phyloP scores from a whole-genome alignment of 2,888 invertebrate species.

The Gerosis bhagava region DNA sequence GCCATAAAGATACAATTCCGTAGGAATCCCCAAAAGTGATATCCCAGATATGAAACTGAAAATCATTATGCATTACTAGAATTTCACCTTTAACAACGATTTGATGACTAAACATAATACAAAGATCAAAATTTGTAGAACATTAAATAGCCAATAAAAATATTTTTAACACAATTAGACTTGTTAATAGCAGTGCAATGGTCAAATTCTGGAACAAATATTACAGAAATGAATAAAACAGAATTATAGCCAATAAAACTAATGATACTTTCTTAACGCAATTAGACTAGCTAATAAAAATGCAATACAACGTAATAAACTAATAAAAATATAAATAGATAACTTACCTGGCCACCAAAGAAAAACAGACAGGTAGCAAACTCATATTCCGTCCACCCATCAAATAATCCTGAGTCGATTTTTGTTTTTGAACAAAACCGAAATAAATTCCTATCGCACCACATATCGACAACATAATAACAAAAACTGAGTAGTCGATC shows the following conservation, averaged over 20 bases:
- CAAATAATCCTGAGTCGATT: slow-evolving; percentile 87
- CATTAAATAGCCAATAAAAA: no score
- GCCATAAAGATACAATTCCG: slow-evolving; percentile 90
- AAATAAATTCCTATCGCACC: slow-evolving; percentile 90
- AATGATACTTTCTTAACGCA: no score
- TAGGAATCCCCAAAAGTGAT: slow-evolving; percentile 89
- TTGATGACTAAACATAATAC: slow-evolving; percentile 10
- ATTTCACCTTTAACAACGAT: no score
- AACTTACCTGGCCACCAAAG: slow-evolving; percentile 90
- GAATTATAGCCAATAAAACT: no score
- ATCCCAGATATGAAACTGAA: slow-evolving; percentile 89
- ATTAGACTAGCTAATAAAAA: no score
- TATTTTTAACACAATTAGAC: no score
- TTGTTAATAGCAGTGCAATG: no score
- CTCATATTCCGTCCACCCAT: slow-evolving; percentile 92
- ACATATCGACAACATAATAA: slow-evolving; percentile 87
- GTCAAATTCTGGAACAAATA: no score
- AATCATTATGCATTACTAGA: no score
- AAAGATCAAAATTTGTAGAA: background rate
- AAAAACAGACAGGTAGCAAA: slow-evolving; percentile 90
- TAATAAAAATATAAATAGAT: background rate
- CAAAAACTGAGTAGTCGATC: slow-evolving; percentile 86
- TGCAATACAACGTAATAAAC: no score
- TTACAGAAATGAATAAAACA: background rate
- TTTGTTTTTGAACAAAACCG: slow-evolving; percentile 85